Evolutionary conservation across 2,888 invertebrate species (phyloP), one percentile per base, ranked within the genome.

Genomic region (Apamea crenata): DNA sequence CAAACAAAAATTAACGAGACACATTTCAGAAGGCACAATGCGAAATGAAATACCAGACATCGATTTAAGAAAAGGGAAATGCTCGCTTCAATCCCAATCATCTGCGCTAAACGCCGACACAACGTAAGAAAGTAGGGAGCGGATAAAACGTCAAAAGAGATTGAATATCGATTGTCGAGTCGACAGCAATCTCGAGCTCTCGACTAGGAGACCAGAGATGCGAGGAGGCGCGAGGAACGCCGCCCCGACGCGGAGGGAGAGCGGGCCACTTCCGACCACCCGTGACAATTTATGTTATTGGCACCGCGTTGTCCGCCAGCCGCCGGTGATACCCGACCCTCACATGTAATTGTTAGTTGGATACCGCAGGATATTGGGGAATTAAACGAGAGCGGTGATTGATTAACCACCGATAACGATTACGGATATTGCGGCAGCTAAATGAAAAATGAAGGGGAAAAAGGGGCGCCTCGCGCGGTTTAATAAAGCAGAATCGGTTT

Each of bases 241-340:
- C 86, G 83, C 80, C 84, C 87, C 86, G 82, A 79, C 74, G 83
- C 78, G 89, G 85, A 75, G 85, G 89, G 87, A 86, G 90, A 86
- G 90, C 85, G 90, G 91, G 91, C 88, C 91, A 93, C 94, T 95
- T 95, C 95, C 95, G 94, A 94, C 94, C 93, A 94, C 93, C 94
- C 94, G 95, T 94, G 95, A 96, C 96, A 96, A 96, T 96, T 96
- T 96, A 96, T 96, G 96, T 96, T 96, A 96, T 96, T 95, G 96
- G 95, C 95, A 93, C 91, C 90, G 90, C 92, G 92, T 94, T 95
- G 96, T 94, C 93, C 94, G 93, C 90, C 91, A 92, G 91, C 92
- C 91, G 91, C 93, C 91, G 92, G 91, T 92, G 95, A 95, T 95
- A 95, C 93, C 94, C 94, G 94, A 94, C 96, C 96, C 96, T 94